Evolutionary conservation across 2,797 vertebrate genomes (phyloP), one percentile per base, ranked within the genome.

Genomic region (Linurgus olivaceus): DNA sequence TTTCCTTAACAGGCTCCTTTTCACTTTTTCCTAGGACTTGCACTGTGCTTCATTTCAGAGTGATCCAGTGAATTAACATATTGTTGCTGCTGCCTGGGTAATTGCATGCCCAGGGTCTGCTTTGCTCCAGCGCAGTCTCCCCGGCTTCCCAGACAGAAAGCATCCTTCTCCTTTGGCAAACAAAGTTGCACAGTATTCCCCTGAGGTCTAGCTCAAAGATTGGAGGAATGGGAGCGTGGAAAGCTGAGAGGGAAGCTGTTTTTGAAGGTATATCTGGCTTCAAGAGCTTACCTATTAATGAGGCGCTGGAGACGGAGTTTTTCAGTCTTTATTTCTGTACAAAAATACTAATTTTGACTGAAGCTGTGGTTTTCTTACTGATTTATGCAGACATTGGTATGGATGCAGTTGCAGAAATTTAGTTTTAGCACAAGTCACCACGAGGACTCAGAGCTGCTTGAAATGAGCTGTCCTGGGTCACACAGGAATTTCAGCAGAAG

Each of bases 31-130:
- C 88, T 87, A 48, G 86, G 92, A 77, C 62, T 93, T 88, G 88
- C 94, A 91, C 90, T 92, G 81, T 92, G 71, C 96, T 92, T 95
- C 90, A 0, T 95, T 97, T 97, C 96, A 96, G 96, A 97, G 65
- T 54, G 87, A 86, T 75, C 85, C 66, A 63, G 94, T 97, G 96
- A 97, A 97, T 97, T 96, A 96, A 93, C 90, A 89, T 86, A 95
- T 51, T 96, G 94, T 95, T 88, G 52, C 86, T 93, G 91, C 87
- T 65, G 91, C 94, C 72, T 91, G 63, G 70, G 80, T 96, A 95
- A 97, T 97, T 95, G 86, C 95, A 35, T 87, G 93, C 86, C 33
- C 71, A 0, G 82, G 76, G 68, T 92, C 73, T 94, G 55, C 96
- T 89, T 38, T 82, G 83, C 78, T 94, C 79, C 10, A 23, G 45